Evolutionary conservation across 1,140 invertebrate genomes (phyloP), one percentile per base, ranked within the genome.

Genomic region (Belonocnema kinseyi): DNA sequence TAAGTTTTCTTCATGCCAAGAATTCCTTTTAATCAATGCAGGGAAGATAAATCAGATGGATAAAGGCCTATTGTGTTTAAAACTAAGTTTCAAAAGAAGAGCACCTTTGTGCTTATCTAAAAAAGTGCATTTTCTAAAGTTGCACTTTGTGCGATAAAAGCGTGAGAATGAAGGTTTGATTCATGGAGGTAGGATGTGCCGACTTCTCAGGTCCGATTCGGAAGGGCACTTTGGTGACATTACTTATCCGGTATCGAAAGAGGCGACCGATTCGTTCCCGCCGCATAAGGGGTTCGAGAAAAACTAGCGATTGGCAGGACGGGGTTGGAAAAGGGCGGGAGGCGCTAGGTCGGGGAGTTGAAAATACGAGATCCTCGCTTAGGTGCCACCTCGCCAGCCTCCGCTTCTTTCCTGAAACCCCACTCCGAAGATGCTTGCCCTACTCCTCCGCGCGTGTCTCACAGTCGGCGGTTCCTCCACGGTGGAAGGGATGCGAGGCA

Each of bases 341-440:
- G 86, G 83, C 83, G 75, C 79, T 79, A 66, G 82, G 79, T 88
- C 84, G 87, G 88, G 87, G 88, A 88, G 85, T 87, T 84, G 88
- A 88, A 90, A 89, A 88, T 87, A 87, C 83, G 89, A 89, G 87
- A 89, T 87, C 85, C 84, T 78, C 83, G 84, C 82, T 87, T 85
- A 81, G 87, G 87, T 88, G 88, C 89, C 88, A 90, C 88, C 90
- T 90, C 86, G 90, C 87, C 89, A 90, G 89, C 88, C 90, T 91
- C 90, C 88, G 89, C 54, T 90, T 89, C 86, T 87, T 89, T 86
- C 83, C 82, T 87, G 82, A 58, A 50, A n/a, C 81, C 83, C 83
- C 83, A 79, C 85, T 80, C 75, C 14, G 70, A 50, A 58, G 40
- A 10, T 72, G 72, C 52, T 56, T 51, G 40, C 78, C 61, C 79